Conservation (phyloP, 2,113 vertebrate genomes). For the Tursiops truncatus region DNA sequence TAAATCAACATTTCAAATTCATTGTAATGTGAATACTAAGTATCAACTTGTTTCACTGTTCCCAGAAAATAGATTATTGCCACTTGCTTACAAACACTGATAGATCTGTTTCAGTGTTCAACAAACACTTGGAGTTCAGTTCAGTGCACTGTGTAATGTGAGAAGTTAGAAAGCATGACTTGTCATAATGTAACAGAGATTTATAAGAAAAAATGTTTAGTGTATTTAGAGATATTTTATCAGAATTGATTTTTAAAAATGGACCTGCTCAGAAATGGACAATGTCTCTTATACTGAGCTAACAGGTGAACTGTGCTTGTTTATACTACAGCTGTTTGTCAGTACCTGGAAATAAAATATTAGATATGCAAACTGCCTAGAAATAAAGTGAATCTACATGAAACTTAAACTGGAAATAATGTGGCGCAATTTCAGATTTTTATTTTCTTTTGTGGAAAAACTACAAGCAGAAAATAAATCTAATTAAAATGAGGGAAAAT, state of each 20-base stretch:
- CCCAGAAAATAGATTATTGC: not conserved
- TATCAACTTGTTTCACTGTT: not conserved
- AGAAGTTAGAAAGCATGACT: slow-evolving; percentile 37
- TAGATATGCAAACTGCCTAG: not conserved
- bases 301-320: not conserved
- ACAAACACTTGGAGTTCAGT: not conserved
- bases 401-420: not conserved
- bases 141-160: not conserved
- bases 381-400: not conserved
- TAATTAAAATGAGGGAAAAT: not conserved
- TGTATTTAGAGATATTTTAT: slow-evolving; percentile 3
- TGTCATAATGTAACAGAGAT: not conserved
- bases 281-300: not conserved
- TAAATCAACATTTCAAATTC: not conserved
- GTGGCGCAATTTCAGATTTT: not conserved
- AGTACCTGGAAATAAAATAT: not conserved
- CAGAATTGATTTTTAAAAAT: slow-evolving; percentile 1
- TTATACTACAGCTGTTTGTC: not conserved
- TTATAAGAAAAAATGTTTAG: not conserved
- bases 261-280: not conserved
- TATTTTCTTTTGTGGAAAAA: not conserved
- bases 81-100: slow-evolving; percentile 14
- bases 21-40: not conserved
- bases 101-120: not conserved
- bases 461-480: not conserved